These are phyloP conservation scores for Pterophyllum scalare DNA, from an alignment of 2,113 vertebrate genomes.

Conservation along the genomic window DNA sequence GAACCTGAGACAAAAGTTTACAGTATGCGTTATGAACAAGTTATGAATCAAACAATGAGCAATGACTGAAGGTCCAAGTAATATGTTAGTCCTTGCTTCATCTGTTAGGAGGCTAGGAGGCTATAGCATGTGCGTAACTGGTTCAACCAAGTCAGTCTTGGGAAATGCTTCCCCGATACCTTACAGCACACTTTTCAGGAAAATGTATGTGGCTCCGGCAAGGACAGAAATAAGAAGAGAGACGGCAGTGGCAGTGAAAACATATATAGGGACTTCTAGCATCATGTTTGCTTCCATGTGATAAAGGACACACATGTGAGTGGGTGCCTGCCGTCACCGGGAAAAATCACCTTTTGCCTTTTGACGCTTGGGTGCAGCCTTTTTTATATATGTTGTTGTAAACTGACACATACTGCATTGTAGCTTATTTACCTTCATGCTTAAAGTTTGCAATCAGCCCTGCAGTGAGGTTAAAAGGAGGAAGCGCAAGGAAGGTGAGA, in stretches of 20 bases:
- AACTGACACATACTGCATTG: background rate
- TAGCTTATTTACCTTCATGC: slow-evolving; percentile 29
- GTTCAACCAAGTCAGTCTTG: slow-evolving; percentile 19
- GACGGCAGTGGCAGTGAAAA: slow-evolving; percentile 1
- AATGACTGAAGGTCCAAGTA: background rate
- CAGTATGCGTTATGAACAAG: background rate
- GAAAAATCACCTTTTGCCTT: slow-evolving; percentile 2
- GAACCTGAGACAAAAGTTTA: background rate
- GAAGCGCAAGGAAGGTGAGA: slow-evolving; percentile 40
- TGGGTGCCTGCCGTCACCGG: slow-evolving; percentile 1
- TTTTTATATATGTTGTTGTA: background rate
- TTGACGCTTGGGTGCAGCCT: slow-evolving; percentile 2
- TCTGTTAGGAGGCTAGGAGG: background rate
- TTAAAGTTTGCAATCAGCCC: slow-evolving; percentile 43
- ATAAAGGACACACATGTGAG: slow-evolving; percentile 14
- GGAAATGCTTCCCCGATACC: background rate
- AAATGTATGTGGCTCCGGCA: slow-evolving; percentile 12
- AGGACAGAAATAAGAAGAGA: background rate
- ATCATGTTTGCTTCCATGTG: slow-evolving; percentile 35
- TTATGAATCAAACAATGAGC: background rate
- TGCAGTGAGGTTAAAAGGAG: slow-evolving; percentile 53
- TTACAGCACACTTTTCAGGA: slow-evolving; percentile 42
- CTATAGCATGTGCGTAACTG: slow-evolving; percentile 5
- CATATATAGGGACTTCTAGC: background rate
- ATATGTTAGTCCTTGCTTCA: background rate